These are phyloP conservation scores for Malurus splendens DNA, from an alignment of 2,797 vertebrate species.

Conservation along the genomic window DNA sequence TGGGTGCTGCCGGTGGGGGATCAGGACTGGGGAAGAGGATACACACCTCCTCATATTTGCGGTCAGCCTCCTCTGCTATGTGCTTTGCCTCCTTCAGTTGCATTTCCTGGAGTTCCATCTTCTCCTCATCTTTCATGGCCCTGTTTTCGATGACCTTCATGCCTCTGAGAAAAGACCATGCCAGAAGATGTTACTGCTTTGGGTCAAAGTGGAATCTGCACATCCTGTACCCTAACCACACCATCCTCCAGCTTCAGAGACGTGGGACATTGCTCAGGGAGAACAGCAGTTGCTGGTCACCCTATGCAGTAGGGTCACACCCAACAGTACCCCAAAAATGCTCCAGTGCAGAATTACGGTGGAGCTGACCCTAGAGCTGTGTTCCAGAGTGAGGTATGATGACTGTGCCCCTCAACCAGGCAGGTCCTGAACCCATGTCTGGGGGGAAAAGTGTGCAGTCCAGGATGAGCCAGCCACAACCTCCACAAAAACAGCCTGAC, in stretches of 20 bases:
- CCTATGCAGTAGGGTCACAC: rapidly evolving
- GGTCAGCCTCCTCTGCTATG: conserved; percentile 94
- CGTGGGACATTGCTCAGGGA: rapidly evolving
- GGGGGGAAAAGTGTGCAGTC: not conserved
- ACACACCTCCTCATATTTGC: conserved; percentile 94
- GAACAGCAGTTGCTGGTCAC: not conserved
- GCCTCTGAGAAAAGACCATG: conserved; percentile 74
- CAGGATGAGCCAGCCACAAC: not conserved
- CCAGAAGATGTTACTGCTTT: not conserved
- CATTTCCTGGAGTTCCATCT: conserved; percentile 98
- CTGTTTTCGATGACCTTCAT: conserved; percentile 98
- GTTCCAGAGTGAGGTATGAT: not conserved
- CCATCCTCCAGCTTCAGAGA: not conserved
- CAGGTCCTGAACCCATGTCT: not conserved
- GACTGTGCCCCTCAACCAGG: not conserved
- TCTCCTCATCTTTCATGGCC: conserved; percentile 93
- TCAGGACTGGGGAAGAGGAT: not conserved
- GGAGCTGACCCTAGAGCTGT: not conserved
- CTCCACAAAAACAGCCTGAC: not conserved
- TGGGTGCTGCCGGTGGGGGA: no score
- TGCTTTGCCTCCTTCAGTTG: conserved; percentile 97
- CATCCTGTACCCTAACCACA: not conserved
- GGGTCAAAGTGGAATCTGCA: not conserved
- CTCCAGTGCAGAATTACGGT: not conserved
- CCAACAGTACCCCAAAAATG: not conserved